Conservation (phyloP, 2,797 vertebrate species). For the Prunella strophiata region DNA sequence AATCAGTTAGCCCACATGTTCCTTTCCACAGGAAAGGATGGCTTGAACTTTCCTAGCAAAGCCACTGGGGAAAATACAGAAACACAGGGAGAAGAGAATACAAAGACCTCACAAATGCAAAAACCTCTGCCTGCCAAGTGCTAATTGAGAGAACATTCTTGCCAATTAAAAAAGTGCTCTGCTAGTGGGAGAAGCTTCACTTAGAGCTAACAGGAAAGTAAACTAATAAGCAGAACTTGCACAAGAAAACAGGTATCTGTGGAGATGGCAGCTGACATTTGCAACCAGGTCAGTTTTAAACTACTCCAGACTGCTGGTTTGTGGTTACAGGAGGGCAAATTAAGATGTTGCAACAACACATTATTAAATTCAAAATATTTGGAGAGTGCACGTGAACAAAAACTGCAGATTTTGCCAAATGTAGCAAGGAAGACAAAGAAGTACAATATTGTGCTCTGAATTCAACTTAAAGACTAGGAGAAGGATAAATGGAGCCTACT, state of each 20-base stretch:
- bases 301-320: background rate
- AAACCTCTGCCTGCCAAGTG: background rate
- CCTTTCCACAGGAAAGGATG: background rate
- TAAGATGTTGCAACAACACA: background rate
- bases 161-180: background rate
- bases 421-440: background rate
- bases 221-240: background rate
- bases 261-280: background rate
- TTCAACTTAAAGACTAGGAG: background rate
- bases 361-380: background rate
- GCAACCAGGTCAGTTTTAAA: background rate
- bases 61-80: constrained; percentile 9
- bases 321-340: background rate
- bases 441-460: background rate
- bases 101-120: constrained; percentile 36
- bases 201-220: background rate
- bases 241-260: background rate
- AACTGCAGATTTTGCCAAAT: background rate
- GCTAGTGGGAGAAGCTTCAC: background rate
- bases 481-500: background rate
- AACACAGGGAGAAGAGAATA: background rate
- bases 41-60: background rate
- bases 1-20: background rate
- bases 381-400: background rate
- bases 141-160: constrained; percentile 7